Base-by-base conservation (phyloP, 2,888 invertebrate species). In the Ethmia dodecea region DNA sequence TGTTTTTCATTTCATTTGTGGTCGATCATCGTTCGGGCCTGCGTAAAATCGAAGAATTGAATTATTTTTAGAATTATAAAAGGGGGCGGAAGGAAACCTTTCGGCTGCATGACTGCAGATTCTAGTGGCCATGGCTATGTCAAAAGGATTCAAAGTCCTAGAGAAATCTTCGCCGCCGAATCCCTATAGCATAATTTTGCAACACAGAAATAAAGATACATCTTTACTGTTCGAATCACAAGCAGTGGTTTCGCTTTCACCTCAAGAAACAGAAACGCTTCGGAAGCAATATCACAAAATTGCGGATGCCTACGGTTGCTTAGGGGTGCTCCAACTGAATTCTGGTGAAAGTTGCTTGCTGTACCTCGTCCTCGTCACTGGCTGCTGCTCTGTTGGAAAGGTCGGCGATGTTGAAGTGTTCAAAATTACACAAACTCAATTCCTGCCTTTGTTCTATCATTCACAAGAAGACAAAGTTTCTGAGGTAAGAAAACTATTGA, bases 341-440 rank as follows among this genome's bases (percentile, higher is more conserved):
- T 92, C 93, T 40, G 94, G 94, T 31, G 95, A 96, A 68, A 92
- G 90, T 60, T 93, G 94, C 22, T 89, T 96, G 34, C 87, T 96
- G 31, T 98, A 96, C 62, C 89, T 99, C 37, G 96, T 98, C 5
- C 89, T 98, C 61, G 94, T 99, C 33, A 98, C 96, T 9, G 97
- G 98, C 20, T 99, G 98, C 75, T 92, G 97, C 53, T 99, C 98
- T 5, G 94, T 98, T 45, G 99, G 99, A 6, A 98, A 98, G 86
- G 92, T 99, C 28, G 93, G 93, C 28, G 97, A 97, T 58, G 92
- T 94, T 0, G 99, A 99, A 87, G 93, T 99, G 40, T 98, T 98
- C 73, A 91, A 96, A 50, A 94, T 99, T 37, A 97, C 96, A 0
- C 95, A 96, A 73, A 96, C 97, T 0, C 92, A 93, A 54, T 96